Base-by-base conservation (phyloP, 2,888 invertebrate genomes). In the Prosopocoilus inquinatus region DNA sequence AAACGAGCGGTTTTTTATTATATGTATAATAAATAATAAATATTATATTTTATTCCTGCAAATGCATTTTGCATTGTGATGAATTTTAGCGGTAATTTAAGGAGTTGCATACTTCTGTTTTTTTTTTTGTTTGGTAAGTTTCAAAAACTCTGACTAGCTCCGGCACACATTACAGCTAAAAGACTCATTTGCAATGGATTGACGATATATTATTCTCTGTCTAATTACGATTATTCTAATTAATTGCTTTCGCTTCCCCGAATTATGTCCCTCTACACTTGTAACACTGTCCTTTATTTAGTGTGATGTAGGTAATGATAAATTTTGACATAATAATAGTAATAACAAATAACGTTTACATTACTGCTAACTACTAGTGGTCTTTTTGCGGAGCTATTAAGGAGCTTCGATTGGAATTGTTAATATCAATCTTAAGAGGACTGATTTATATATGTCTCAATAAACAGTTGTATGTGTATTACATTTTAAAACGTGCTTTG, bases 11-110 rank as follows among this genome's bases (percentile, higher is more conserved):
- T 73, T 73, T 70, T 67, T 73, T 71, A 71, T 70, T 72, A 74
- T 66, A 70, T 76, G 75, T 77, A 76, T 75, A 75, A 75, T 78
- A 28, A 75, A 75, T 78, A 28, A 80, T 80, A 77, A 75, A 85
- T 85, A 84, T 83, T 86, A 87, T 86, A 85, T 87, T 86, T 86
- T 87, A 86, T 87, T 86, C 83, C 85, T 84, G 85, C 85, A 85
- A 83, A 85, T 85, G 85, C 86, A 85, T 85, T 86, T 87, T 87
- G 87, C 86, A 86, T 87, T 81, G 81, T 82, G 81, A 82, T 82
- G 80, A 81, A 78, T 78, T 78, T 79, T 78, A 79, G 79, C 78
- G 71, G 77, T 77, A 78, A 77, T 76, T 74, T 76, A 75, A 75
- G 74, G 73, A 75, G 75, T 74, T 72, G 65, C 67, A 69, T 75